These are phyloP conservation scores for Nasonia oneida DNA, from an alignment of 2,888 invertebrate species.

Conservation along the genomic window DNA sequence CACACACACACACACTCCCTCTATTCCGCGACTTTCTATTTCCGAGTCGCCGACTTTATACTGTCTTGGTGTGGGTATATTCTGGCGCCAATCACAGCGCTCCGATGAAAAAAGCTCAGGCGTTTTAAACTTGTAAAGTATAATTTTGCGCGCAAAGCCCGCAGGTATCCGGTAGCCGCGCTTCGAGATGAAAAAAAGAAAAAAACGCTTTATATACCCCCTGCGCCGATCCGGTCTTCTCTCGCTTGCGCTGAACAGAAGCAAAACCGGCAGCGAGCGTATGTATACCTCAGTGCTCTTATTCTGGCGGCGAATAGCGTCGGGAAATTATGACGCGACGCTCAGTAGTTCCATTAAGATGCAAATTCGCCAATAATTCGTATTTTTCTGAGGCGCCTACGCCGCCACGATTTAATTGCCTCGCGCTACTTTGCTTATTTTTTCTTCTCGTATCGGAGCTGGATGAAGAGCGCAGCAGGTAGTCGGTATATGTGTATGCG, in stretches of 20 bases:
- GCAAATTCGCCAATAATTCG: conserved; percentile 78
- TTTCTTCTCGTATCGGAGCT: background rate
- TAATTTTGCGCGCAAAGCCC: background rate
- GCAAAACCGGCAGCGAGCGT: conserved; percentile 37
- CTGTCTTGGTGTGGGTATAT: background rate
- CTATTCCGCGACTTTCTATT: conserved; percentile 59
- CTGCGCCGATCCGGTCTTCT: conserved; percentile 31
- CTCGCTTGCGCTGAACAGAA: background rate
- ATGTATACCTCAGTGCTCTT: conserved; percentile 42
- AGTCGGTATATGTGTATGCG: background rate
- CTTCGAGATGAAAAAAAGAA: background rate
- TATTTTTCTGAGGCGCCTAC: conserved; percentile 67
- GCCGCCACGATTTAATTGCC: conserved; percentile 75
- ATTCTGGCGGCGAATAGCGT: conserved; percentile 41
- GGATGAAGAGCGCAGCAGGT: conserved; percentile 38
- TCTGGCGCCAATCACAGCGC: background rate
- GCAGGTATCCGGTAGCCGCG: background rate
- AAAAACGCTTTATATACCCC: background rate
- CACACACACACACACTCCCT: background rate
- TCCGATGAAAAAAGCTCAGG: no score
- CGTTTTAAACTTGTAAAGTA: no score
- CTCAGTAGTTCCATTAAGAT: conserved; percentile 77
- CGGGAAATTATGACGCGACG: conserved; percentile 70
- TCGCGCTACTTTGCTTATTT: conserved; percentile 66
- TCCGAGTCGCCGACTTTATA: conserved; percentile 45